phyloP scores from a whole-genome alignment of 2,797 vertebrate genomes.

The Dryobates pubescens region DNA sequence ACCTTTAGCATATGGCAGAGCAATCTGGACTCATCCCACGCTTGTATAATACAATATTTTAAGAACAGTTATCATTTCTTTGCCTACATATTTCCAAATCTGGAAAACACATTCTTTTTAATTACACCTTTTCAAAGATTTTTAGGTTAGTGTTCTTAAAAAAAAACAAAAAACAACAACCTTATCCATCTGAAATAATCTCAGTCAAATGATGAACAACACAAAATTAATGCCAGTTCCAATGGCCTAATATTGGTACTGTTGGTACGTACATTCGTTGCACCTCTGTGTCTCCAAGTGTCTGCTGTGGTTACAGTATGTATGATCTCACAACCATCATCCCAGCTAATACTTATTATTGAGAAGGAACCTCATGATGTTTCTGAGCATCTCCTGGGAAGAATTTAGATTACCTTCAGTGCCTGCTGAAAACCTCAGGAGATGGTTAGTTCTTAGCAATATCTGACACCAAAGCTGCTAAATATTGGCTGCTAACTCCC shows the following conservation, averaged over 20 bases:
- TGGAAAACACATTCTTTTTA: neutral
- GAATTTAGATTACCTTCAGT: neutral
- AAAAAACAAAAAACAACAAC: too few species aligned
- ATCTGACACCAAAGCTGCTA: neutral
- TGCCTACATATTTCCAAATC: neutral
- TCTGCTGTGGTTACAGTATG: neutral
- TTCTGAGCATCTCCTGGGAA: neutral
- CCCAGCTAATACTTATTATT: neutral
- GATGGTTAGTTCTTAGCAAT: neutral
- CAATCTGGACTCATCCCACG: fast-evolving
- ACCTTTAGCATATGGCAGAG: neutral
- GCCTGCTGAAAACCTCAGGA: neutral
- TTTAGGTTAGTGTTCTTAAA: neutral
- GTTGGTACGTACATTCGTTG: neutral
- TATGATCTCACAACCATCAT: neutral
- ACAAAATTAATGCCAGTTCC: neutral
- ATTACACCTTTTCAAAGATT: neutral
- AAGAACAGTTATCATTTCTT: neutral
- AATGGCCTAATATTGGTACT: neutral
- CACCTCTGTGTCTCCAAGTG: neutral
- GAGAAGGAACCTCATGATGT: neutral
- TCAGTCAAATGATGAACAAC: neutral
- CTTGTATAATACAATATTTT: neutral
- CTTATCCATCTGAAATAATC: neutral
- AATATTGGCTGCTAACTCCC: neutral